phyloP scores from a whole-genome alignment of 2,797 vertebrate genomes.

The Tokudaia tokunoshimensis region DNA sequence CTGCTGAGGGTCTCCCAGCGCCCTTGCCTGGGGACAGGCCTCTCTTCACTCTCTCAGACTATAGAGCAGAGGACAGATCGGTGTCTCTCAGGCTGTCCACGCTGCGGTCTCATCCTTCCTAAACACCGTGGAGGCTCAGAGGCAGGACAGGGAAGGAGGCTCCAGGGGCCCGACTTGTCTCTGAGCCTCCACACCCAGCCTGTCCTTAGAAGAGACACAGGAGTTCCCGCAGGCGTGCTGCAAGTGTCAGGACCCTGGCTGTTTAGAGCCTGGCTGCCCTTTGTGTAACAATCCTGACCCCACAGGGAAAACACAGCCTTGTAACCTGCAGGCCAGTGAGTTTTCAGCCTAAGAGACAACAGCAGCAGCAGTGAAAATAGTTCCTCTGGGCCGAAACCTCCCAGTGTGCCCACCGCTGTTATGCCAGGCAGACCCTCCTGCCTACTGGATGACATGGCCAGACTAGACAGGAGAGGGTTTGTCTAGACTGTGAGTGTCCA shows the following conservation, averaged over 20 bases:
- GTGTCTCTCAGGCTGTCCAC: background rate
- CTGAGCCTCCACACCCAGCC: background rate
- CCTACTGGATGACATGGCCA: background rate
- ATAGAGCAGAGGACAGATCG: rapidly evolving
- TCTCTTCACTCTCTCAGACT: background rate
- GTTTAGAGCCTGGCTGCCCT: background rate
- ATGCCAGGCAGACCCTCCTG: background rate
- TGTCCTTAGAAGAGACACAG: background rate
- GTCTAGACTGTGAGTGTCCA: rapidly evolving
- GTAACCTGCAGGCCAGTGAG: background rate
- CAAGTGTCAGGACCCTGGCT: rapidly evolving
- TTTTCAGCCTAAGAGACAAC: background rate
- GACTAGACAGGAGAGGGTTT: rapidly evolving
- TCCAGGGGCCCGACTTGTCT: too few species aligned
- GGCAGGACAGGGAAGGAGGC: background rate
- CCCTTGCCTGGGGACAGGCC: background rate
- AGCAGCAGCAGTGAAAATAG: background rate
- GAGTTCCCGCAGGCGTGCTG: background rate
- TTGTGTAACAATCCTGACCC: background rate
- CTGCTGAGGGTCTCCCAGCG: background rate
- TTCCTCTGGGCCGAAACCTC: background rate
- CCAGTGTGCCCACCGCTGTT: background rate
- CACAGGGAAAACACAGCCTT: too few species aligned
- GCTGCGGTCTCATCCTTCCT: background rate
- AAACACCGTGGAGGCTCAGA: background rate